These are phyloP conservation scores for Astatotilapia flaviijosephi DNA, from an alignment of 2,113 vertebrate genomes.

Conservation along the genomic window DNA sequence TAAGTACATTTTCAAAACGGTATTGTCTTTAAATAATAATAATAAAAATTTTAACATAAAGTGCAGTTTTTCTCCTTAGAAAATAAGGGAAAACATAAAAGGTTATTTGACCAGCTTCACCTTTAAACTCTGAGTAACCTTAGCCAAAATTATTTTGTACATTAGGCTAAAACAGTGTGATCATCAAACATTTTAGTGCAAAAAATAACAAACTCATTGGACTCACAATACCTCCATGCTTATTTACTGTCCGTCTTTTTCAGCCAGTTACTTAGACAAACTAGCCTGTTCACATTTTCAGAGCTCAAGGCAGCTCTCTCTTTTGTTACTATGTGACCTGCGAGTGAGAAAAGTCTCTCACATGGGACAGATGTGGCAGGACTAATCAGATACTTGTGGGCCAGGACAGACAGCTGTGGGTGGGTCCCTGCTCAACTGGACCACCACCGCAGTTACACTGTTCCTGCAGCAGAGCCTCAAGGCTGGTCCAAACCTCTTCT, in stretches of 20 bases:
- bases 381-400: background rate
- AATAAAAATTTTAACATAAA: too few species aligned
- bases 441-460: background rate
- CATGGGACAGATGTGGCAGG: background rate
- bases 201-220: background rate
- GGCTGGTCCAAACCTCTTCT: background rate
- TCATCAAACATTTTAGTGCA: background rate
- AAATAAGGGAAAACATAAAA: too few species aligned
- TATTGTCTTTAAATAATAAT: too few species aligned
- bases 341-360: background rate
- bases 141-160: too few species aligned
- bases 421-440: background rate
- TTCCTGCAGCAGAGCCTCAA: background rate
- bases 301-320: background rate
- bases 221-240: background rate
- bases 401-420: background rate
- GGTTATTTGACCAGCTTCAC: too few species aligned
- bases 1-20: too few species aligned
- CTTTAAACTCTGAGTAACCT: too few species aligned
- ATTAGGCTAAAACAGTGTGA: background rate
- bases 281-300: background rate
- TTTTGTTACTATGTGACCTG: background rate
- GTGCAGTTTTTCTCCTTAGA: too few species aligned
- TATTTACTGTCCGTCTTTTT: background rate
- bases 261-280: background rate